phyloP scores from a whole-genome alignment of 2,797 vertebrate genomes.

The Limosa lapponica region DNA sequence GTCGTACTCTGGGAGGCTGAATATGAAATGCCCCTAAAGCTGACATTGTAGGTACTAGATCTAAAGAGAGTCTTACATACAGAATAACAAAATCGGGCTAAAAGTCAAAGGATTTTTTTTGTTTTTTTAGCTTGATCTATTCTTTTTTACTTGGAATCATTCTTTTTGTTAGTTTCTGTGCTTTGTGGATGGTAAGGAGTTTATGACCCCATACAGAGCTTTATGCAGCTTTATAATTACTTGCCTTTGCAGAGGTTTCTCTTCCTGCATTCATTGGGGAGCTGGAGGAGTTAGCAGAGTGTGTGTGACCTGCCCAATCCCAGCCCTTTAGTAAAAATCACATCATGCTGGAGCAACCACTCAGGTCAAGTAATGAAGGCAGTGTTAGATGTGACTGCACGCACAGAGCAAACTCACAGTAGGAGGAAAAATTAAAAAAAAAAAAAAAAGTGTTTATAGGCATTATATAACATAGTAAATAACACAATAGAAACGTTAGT shows the following conservation, averaged over 20 bases:
- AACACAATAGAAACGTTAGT: neutral
- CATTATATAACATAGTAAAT: neutral
- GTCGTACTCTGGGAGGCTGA: conserved; percentile 34
- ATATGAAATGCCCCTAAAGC: conserved; percentile 47
- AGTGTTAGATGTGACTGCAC: neutral
- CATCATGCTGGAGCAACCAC: neutral
- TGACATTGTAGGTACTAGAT: conserved; percentile 15
- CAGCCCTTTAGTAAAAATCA: neutral
- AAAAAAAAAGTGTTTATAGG: neutral
- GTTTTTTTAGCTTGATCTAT: conserved; percentile 5
- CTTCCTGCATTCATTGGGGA: neutral
- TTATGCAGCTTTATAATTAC: neutral
- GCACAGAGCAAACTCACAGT: neutral
- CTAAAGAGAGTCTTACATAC: neutral
- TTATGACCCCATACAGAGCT: neutral
- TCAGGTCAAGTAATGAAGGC: neutral
- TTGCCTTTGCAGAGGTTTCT: neutral
- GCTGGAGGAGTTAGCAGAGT: neutral
- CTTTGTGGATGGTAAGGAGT: neutral
- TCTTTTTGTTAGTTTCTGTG: conserved; percentile 16
- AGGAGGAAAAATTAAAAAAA: neutral
- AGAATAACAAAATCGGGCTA: conserved; percentile 45
- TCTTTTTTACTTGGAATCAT: conserved; percentile 20
- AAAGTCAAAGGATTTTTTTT: conserved; percentile 11
- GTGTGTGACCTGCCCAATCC: neutral